These are phyloP conservation scores for Caenorhabditis japonica DNA, from an alignment of 2,888 invertebrate species.

Conservation along the genomic window DNA sequence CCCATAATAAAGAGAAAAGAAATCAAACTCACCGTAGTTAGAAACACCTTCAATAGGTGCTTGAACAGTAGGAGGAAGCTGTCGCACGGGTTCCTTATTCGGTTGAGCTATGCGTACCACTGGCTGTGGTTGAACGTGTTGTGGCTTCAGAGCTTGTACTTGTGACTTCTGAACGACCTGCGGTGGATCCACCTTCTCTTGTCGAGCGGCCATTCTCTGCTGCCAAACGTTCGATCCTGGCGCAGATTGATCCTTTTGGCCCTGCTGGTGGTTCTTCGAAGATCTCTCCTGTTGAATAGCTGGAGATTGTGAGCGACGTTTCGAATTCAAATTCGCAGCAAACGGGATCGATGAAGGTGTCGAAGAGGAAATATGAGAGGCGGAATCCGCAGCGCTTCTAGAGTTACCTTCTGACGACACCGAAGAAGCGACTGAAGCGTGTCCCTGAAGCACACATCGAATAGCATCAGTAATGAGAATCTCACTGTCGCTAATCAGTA, in stretches of 20 bases:
- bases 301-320: conserved; percentile 76
- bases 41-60: too few relatives aligned
- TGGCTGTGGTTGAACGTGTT: background rate
- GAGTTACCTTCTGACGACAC: conserved; percentile 53
- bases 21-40: too few relatives aligned
- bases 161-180: background rate
- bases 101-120: background rate
- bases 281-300: conserved; percentile 2
- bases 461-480: conserved; percentile 71
- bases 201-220: conserved; percentile 83
- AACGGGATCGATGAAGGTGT: conserved; percentile 15
- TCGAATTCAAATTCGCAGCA: conserved; percentile 8
- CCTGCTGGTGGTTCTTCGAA: conserved; percentile 82
- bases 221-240: conserved; percentile 82
- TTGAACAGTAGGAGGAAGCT: too few relatives aligned
- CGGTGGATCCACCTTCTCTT: conserved; percentile 75
- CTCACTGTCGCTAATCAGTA: conserved; percentile 94
- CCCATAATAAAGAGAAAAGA: too few relatives aligned
- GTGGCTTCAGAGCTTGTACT: too few relatives aligned
- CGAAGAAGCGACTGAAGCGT: conserved; percentile 50
- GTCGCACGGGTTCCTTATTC: too few relatives aligned
- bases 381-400: conserved; percentile 12
- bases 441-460: conserved; percentile 44
- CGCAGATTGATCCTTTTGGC: conserved; percentile 79
- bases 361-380: background rate